phyloP scores from a whole-genome alignment of 1,140 invertebrate genomes.

The Tetragonula clypearis region DNA sequence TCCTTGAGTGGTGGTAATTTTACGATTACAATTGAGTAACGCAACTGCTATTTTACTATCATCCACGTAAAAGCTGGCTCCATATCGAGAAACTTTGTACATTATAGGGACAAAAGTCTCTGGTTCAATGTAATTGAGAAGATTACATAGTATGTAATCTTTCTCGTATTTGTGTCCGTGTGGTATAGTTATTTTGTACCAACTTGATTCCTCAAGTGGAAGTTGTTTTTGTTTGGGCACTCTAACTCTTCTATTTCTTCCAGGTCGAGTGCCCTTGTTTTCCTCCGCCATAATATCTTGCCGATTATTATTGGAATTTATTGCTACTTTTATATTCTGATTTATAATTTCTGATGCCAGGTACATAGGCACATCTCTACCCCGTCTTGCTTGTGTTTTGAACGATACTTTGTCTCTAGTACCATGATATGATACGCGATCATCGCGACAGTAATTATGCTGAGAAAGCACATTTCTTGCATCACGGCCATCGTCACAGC shows the following conservation, averaged over 20 bases:
- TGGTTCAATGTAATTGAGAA: slow-evolving; percentile 85
- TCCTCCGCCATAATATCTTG: slow-evolving; percentile 54
- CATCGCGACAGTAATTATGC: slow-evolving; percentile 67
- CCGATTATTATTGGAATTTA: slow-evolving; percentile 60
- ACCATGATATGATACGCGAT: slow-evolving; percentile 51
- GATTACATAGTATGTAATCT: slow-evolving; percentile 84
- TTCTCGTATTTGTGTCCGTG: slow-evolving; percentile 89
- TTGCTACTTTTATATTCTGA: slow-evolving; percentile 70
- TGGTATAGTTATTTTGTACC: slow-evolving; percentile 86
- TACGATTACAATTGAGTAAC: slow-evolving; percentile 84
- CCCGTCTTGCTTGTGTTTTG: slow-evolving; percentile 55
- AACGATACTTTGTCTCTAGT: slow-evolving; percentile 70
- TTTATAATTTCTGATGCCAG: slow-evolving; percentile 49
- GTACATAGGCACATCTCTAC: neutral
- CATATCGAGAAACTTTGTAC: slow-evolving; percentile 81
- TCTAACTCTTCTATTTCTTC: slow-evolving; percentile 62
- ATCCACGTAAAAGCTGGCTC: slow-evolving; percentile 87
- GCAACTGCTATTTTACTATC: slow-evolving; percentile 86
- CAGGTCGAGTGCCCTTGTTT: slow-evolving; percentile 47
- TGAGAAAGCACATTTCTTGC: slow-evolving; percentile 27
- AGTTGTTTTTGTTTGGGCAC: neutral
- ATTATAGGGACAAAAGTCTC: slow-evolving; percentile 85
- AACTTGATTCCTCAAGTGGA: slow-evolving; percentile 74
- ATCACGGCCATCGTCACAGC: slow-evolving; percentile 48
- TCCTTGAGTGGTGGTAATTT: slow-evolving; percentile 86